These are phyloP conservation scores for Antechinus flavipes DNA, from an alignment of 2,113 vertebrate genomes.

Conservation along the genomic window DNA sequence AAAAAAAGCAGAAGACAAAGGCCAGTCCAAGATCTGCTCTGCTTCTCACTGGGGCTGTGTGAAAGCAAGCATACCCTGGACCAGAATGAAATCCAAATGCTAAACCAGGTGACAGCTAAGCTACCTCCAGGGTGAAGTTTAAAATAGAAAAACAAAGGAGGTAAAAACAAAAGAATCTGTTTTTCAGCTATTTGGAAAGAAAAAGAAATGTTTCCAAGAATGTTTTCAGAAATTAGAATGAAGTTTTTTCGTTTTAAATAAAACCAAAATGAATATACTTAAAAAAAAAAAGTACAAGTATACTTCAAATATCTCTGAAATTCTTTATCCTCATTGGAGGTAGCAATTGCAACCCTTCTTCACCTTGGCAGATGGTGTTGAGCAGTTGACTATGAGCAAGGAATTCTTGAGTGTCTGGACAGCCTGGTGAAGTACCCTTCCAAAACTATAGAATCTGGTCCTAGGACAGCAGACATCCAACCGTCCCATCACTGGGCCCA, in stretches of 20 bases:
- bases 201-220: conserved; percentile 23
- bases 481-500: not conserved
- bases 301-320: not conserved
- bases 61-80: conserved; percentile 54
- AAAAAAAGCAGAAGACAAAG: conserved; percentile 31
- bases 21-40: not conserved
- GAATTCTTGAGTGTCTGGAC: not conserved
- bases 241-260: not conserved
- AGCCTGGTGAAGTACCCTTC: not conserved
- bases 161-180: conserved; percentile 4
- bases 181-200: conserved; percentile 39
- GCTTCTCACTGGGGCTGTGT: not conserved
- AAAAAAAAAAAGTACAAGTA: not conserved
- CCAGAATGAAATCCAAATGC: conserved; percentile 38
- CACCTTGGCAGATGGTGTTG: not conserved
- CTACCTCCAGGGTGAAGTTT: conserved; percentile 33
- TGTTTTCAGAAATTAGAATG: conserved; percentile 29
- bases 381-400: not conserved
- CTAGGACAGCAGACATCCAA: not conserved
- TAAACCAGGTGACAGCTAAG: conserved; percentile 36
- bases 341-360: not conserved
- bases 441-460: not conserved
- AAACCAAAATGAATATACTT: conserved; percentile 33
- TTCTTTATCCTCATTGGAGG: not conserved
- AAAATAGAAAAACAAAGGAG: conserved; percentile 19